These are phyloP conservation scores for Taenioides sp. DNA, from an alignment of 2,797 vertebrate species.

Conservation along the genomic window DNA sequence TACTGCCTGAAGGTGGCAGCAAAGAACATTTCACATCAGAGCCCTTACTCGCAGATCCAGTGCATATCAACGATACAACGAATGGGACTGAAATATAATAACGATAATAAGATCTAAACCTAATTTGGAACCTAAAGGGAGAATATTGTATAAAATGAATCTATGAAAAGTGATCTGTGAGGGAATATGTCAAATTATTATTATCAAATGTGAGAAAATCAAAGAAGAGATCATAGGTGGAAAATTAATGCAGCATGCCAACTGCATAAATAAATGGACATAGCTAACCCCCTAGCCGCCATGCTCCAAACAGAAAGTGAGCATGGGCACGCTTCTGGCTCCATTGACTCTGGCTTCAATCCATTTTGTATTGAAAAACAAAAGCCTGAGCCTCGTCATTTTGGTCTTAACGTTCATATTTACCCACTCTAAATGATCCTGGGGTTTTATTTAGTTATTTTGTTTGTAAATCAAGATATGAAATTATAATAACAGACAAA, in stretches of 20 bases:
- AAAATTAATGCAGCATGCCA: constrained; percentile 37
- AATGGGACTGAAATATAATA: constrained; percentile 18
- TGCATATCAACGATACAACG: constrained; percentile 37
- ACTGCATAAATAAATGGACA: too few species aligned
- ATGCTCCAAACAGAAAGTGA: too few species aligned
- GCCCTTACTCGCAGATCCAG: constrained; percentile 48
- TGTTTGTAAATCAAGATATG: background rate
- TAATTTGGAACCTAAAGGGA: constrained; percentile 3
- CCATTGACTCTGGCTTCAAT: too few species aligned
- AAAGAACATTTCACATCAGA: constrained; percentile 49
- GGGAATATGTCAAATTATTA: constrained; percentile 23
- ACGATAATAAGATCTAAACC: constrained; percentile 7
- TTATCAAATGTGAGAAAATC: constrained; percentile 29
- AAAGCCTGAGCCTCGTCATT: too few species aligned
- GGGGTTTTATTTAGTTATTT: too few species aligned
- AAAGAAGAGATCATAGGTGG: background rate
- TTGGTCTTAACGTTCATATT: too few species aligned
- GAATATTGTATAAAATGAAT: constrained; percentile 28
- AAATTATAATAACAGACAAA: too few species aligned
- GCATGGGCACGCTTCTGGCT: too few species aligned
- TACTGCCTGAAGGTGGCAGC: constrained; percentile 72
- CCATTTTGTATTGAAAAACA: too few species aligned
- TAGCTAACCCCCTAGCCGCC: too few species aligned
- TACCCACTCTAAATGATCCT: too few species aligned
- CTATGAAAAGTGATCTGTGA: constrained; percentile 27